phyloP scores from a whole-genome alignment of 2,888 invertebrate species.

The Stenichneumon culpator region DNA sequence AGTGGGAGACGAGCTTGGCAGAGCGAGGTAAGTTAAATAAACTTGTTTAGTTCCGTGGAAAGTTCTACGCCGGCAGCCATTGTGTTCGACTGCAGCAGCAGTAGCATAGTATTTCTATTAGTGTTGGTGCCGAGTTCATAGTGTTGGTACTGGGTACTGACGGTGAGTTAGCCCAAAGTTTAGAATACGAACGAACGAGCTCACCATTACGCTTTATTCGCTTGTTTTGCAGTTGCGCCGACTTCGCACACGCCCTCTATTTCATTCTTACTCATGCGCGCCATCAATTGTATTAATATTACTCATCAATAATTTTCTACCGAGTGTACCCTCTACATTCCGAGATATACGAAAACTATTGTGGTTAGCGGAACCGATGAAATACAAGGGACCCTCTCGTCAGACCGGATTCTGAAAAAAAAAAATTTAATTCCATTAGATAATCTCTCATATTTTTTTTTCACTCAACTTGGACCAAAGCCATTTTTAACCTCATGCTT shows the following conservation, averaged over 20 bases:
- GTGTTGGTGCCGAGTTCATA: conserved; percentile 29
- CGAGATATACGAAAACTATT: neutral
- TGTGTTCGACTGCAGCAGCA: conserved; percentile 81
- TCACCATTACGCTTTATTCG: conserved; percentile 81
- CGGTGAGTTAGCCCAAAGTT: conserved; percentile 80
- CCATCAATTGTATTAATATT: conserved; percentile 6
- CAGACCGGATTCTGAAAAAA: neutral
- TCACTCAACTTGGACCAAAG: neutral
- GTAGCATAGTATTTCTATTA: conserved; percentile 49
- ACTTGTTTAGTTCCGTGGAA: conserved; percentile 83
- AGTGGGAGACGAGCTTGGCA: conserved; percentile 58
- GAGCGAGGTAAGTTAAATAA: conserved; percentile 83
- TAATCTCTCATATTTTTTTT: neutral
- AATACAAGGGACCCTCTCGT: neutral
- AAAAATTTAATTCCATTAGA: neutral
- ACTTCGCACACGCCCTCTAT: conserved; percentile 33
- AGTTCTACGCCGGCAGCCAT: conserved; percentile 79
- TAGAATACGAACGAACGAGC: conserved; percentile 81
- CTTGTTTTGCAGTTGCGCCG: conserved; percentile 78
- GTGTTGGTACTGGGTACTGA: conserved; percentile 10
- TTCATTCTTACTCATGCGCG: conserved; percentile 23
- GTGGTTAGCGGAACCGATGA: neutral
- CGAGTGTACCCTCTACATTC: neutral
- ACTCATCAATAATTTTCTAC: conserved; percentile 3
- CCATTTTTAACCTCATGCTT: conserved; percentile 1